Base-by-base conservation (phyloP, 2,888 invertebrate genomes). In the Lasioglossum zephyrum region DNA sequence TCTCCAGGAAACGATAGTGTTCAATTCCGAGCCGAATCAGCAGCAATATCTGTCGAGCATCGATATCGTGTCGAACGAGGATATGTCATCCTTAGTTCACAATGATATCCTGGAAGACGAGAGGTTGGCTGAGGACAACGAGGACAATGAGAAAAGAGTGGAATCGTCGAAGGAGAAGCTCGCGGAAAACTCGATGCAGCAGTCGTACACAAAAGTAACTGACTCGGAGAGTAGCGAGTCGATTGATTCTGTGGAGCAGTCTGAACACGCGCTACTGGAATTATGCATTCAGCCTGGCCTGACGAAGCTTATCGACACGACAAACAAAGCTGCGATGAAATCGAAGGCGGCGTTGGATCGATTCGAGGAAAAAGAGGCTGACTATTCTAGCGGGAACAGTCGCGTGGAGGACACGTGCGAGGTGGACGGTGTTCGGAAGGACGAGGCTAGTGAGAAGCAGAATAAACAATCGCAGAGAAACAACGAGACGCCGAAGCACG, bases 201-300 rank as follows among this genome's bases (percentile, higher is more conserved):
- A 84, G 9, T 87, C 89, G 47, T 90, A 83, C 63, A 72, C 83
- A 0, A 90, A 91, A 69, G 82, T 84, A 22, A 88, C 82, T 4
- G 87, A 91, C 26, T 90, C 90, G 0, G 91, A 91, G 53, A 95
- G 93, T 70, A 93, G 91, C 39, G 94, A 94, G 72, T 95, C 94
- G 0, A 94, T 93, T 39, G 92, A 94, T 70, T 94, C 94, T 0
- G 92, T 95, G 4, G 94, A 95, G 49, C 92, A 92, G 78, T 94
- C 94, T 18, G 94, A 93, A 49, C 94, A 93, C 31, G 93, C 90
- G 4, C 89, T 94, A 6, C 75, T 93, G 8, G 92, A 94, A 80
- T 72, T 94, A 9, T 94, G 94, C 39, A 93, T 92, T 41, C 92
- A 91, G 73, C 82, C 90, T 9, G 82, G 82, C 11, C 41, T 87